Percentiles rank a stretch among this genome's conserved stretches.
Conservation (phyloP, 2,888 invertebrate species). For the Eristalinus aeneus region DNA sequence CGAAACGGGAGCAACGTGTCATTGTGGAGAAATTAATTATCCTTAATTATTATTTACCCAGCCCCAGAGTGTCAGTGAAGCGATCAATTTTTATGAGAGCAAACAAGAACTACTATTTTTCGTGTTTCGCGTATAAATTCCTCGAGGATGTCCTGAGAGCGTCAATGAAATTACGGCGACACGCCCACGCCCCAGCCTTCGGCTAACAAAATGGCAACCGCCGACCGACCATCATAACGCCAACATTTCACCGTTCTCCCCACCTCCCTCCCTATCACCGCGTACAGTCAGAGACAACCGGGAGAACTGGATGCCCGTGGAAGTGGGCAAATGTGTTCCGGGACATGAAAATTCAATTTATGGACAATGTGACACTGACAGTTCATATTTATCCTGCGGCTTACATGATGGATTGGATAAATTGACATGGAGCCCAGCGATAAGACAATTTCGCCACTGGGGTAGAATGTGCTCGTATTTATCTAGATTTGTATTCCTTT, state of each 20-base stretch:
- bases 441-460: conserved; percentile 52
- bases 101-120: conserved; percentile 59
- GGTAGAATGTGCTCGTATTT: conserved; percentile 46
- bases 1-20: conserved; percentile 13
- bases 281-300: neutral
- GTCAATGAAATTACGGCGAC: conserved; percentile 30
- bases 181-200: neutral
- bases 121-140: conserved; percentile 38
- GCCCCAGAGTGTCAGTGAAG: conserved; percentile 58
- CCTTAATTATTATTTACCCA: conserved; percentile 69
- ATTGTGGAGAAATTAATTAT: conserved; percentile 67
- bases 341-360: conserved; percentile 66
- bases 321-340: conserved; percentile 50
- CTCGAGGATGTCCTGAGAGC: conserved; percentile 14
- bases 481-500: conserved; percentile 31
- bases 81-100: conserved; percentile 64
- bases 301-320: conserved; percentile 3
- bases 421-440: conserved; percentile 65
- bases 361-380: conserved; percentile 70
- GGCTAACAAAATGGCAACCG: neutral
- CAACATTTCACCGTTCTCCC: too few species aligned
- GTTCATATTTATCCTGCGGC: conserved; percentile 69
- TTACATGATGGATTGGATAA: conserved; percentile 70
- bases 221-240: neutral
- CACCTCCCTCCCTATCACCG: neutral